Base-by-base conservation (phyloP, 2,888 invertebrate species). In the Notodonta dromedarius region DNA sequence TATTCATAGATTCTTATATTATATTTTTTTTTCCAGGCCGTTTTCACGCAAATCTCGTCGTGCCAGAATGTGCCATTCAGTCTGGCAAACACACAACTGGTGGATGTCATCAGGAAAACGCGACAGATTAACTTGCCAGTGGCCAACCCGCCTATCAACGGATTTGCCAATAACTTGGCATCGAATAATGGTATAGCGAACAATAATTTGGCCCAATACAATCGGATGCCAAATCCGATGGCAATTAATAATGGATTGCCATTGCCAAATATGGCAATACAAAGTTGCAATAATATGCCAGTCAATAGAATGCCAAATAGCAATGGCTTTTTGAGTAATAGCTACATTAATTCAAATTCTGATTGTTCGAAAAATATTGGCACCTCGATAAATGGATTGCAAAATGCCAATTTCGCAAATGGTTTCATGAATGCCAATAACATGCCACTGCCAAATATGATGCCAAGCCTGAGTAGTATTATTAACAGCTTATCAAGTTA, bases 21-120 rank as follows among this genome's bases (percentile, higher is more conserved):
- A n/a, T n/a, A n/a, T n/a, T n/a, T n/a, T n/a, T n/a, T n/a, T n/a
- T 59, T 5, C 11, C 83, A 87, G 87, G 59, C 67, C 8, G 67
- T 73, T 24, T 40, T 66, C 13, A 70, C 71, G 5, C 82, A 86
- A 62, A 12, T 73, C 1, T 51, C 63, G n/a, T 58, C 58, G 50
- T 63, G 58, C 35, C 78, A 77, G 32, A 54, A 66, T 72, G 50
- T 58, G 16, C 54, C 64, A 50, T 46, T 58, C 7, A 14, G 61
- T 12, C n/a, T 58, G 5, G 52, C 5, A 35, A 59, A 59, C 39
- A 16, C 9, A 0, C 56, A 24, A 44, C 53, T 55, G 24, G 44
- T 39, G 53, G 59, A 4, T 3, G 16, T 40, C 24, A 59, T 9
- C n/a, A 60, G 73, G 54, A 51, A 32, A 39, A 57, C 48, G 56